Conservation (phyloP, 2,888 invertebrate genomes). For the Bhutanitis thaidina region DNA sequence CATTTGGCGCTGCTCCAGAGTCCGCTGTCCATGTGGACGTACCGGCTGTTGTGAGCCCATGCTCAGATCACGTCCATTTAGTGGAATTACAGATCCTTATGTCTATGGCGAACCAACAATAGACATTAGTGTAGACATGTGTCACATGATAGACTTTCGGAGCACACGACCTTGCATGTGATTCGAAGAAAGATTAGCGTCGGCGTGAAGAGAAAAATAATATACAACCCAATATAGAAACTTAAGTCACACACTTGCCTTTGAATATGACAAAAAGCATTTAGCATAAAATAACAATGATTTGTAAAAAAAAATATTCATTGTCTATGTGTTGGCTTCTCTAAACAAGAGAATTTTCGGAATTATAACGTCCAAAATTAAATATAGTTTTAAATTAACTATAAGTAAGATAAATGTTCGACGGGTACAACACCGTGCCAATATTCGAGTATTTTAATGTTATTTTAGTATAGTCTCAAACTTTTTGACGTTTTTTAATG, state of each 20-base stretch:
- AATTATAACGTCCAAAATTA: slow-evolving; percentile 14
- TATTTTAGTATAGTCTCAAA: slow-evolving; percentile 11
- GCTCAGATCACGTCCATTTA: slow-evolving; percentile 14
- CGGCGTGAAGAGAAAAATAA: too few relatives aligned
- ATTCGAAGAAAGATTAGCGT: too few relatives aligned
- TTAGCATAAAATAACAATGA: too few relatives aligned
- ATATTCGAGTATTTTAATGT: slow-evolving; percentile 21
- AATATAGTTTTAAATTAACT: background rate
- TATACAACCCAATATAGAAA: too few relatives aligned
- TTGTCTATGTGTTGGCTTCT: too few relatives aligned
- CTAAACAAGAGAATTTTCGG: background rate
- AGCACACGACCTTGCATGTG: too few relatives aligned
- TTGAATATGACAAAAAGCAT: too few relatives aligned
- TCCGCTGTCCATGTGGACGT: slow-evolving; percentile 89
- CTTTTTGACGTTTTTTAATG: slow-evolving; percentile 21
- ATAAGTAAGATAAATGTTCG: background rate
- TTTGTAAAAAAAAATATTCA: too few relatives aligned
- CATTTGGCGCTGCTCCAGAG: slow-evolving; percentile 87
- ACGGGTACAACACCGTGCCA: slow-evolving; percentile 17
- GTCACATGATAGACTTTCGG: too few relatives aligned
- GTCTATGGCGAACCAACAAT: too few relatives aligned
- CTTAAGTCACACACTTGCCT: too few relatives aligned
- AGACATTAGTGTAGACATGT: too few relatives aligned
- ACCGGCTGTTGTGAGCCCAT: slow-evolving; percentile 74
- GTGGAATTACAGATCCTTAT: slow-evolving; percentile 4